Percentiles rank a stretch among this genome's conserved stretches.
phyloP scores from a whole-genome alignment of 2,888 invertebrate genomes.

The Ischnus inquisitorius region DNA sequence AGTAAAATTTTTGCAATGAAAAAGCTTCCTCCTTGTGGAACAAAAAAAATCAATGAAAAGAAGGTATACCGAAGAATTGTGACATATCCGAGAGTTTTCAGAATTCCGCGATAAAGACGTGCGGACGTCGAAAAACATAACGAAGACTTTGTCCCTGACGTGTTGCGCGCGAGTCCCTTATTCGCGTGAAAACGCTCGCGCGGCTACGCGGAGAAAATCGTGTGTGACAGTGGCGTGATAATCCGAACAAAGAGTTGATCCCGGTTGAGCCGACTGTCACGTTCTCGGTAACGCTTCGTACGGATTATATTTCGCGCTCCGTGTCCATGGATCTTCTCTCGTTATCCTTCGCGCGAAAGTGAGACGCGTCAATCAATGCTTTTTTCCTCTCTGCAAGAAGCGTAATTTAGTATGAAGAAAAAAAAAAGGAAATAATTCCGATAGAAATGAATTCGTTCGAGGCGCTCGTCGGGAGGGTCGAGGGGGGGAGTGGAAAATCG shows the following conservation, averaged over 20 bases:
- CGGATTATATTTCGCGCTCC: conserved; percentile 60
- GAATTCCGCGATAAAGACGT: neutral
- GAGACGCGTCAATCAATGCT: conserved; percentile 63
- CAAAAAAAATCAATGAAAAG: too few relatives aligned
- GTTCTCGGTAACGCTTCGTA: conserved; percentile 56
- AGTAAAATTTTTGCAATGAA: too few relatives aligned
- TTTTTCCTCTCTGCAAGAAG: neutral
- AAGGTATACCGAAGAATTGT: too few relatives aligned
- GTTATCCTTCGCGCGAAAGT: conserved; percentile 6
- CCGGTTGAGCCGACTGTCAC: conserved; percentile 81
- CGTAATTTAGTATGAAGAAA: too few relatives aligned
- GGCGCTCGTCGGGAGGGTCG: neutral
- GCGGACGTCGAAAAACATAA: neutral
- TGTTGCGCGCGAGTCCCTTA: neutral
- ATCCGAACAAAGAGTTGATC: conserved; percentile 84
- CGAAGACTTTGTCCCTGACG: conserved; percentile 3
- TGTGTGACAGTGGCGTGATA: conserved; percentile 80
- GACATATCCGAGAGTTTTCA: neutral
- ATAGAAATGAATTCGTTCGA: neutral
- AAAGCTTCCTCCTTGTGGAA: too few relatives aligned
- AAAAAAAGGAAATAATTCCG: neutral
- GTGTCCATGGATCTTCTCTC: conserved; percentile 39
- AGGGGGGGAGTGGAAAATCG: neutral
- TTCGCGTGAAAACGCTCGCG: conserved; percentile 6
- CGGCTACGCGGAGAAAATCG: conserved; percentile 72